Evolutionary conservation across 2,797 vertebrate species (phyloP).

Genomic region (Gallinago nigripennis): DNA sequence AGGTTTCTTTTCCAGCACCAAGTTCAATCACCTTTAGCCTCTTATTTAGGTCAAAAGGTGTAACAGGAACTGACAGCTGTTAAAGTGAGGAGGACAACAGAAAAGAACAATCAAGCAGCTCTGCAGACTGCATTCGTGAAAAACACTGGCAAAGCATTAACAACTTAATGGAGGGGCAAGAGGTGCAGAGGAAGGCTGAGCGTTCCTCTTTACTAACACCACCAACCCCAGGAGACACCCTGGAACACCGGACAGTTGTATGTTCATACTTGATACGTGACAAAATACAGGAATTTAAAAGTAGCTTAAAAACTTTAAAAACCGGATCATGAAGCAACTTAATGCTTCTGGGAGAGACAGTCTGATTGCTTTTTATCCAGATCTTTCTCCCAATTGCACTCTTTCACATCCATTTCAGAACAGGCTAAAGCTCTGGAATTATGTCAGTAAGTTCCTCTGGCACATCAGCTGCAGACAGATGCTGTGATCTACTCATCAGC

Average conservation of each 20-base stretch:
- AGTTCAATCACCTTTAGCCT: slow-evolving; percentile 28
- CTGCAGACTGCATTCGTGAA: not conserved
- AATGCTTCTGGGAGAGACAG: not conserved
- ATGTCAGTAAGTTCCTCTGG: slow-evolving; percentile 1
- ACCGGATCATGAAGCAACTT: slow-evolving; percentile 23
- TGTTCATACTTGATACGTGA: slow-evolving; percentile 15
- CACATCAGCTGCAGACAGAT: not conserved
- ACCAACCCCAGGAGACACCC: not conserved
- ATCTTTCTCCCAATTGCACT: not conserved
- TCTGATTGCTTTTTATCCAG: not conserved
- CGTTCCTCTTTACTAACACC: not conserved
- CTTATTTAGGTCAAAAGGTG: slow-evolving; percentile 50
- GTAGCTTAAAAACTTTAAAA: slow-evolving; percentile 54
- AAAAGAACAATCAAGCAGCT: slow-evolving; percentile 19
- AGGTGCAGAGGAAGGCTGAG: not conserved
- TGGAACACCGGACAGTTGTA: slow-evolving; percentile 32
- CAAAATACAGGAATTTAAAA: slow-evolving; percentile 44
- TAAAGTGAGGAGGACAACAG: not conserved
- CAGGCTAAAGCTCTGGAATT: not conserved
- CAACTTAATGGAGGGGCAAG: not conserved
- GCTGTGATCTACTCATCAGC: not conserved
- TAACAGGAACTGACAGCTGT: slow-evolving; percentile 68
- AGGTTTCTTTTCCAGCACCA: slow-evolving; percentile 63
- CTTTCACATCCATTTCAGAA: not conserved
- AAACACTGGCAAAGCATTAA: slow-evolving; percentile 1